Percentiles rank a stretch among this genome's conserved stretches.
phyloP scores from a whole-genome alignment of 2,888 invertebrate genomes.

The Cephus nigrinus region DNA sequence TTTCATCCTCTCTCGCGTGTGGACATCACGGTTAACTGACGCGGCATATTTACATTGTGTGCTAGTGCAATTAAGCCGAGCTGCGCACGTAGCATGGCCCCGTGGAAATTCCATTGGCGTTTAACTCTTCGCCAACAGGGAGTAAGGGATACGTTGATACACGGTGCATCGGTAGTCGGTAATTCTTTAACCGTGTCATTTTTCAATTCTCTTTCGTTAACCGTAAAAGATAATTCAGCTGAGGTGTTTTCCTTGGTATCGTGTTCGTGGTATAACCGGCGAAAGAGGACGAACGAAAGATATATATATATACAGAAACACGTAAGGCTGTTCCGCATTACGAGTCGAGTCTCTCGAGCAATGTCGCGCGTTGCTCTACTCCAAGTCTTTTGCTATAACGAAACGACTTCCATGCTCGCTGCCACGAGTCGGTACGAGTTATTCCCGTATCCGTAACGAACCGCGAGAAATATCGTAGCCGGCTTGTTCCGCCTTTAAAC shows the following conservation, averaged over 20 bases:
- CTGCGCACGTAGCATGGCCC: background rate
- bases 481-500: constrained; percentile 3
- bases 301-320: background rate
- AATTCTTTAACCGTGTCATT: background rate
- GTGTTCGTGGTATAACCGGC: background rate
- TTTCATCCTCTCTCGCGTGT: constrained; percentile 43
- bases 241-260: background rate
- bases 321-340: background rate
- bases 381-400: background rate
- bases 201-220: background rate
- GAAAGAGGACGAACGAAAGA: background rate
- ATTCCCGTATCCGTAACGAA: constrained; percentile 7
- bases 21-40: constrained; percentile 57
- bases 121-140: background rate
- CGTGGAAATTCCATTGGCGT: constrained; percentile 1
- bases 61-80: constrained; percentile 59
- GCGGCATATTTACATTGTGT: constrained; percentile 63
- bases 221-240: background rate
- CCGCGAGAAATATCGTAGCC: constrained; percentile 5
- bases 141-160: background rate
- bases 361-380: background rate
- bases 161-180: background rate
- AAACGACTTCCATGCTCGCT: background rate
- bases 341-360: background rate
- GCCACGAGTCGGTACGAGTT: background rate